Evolutionary conservation across 1,140 invertebrate species (phyloP), one percentile per base, ranked within the genome.

Genomic region (Antheraea pernyi): DNA sequence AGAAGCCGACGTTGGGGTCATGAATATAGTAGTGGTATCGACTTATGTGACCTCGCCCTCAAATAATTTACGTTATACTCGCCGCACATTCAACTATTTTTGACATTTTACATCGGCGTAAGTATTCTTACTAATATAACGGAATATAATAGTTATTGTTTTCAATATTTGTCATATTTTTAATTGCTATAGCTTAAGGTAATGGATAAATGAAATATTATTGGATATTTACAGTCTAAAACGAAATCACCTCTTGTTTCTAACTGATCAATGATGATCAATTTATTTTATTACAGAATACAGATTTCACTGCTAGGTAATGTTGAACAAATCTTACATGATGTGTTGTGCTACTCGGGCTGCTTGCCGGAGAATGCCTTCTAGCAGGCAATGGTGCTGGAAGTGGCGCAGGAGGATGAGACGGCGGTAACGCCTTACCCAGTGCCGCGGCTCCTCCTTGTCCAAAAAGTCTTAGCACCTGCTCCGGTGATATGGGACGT

Each of bases 401-500:
- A 61, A 87, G 71, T 16, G 89, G 87, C 30, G 91, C 81, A 61
- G 75, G 85, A 7, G 85, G 83, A 62, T 89, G 88, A 42, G 89
- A 86, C n/a, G 87, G 86, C 42, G 86, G 85, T 64, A 88, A 81
- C 0, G 88, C 88, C 67, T 88, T 87, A 72, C 86, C 79, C 80
- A 91, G 75, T 80, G 86, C 85, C 79, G 93, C 79, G 60, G 86
- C 82, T 68, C 89, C 84, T 67, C 89, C 91, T 73, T 93, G 93
- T 64, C 95, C 94, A 80, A 95, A 95, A 82, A 95, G 86, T 68
- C 94, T 91, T 69, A 96, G 93, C 81, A 96, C 96, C 89, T 97
- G 96, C 93, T 97, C 96, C 65, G 96, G 96, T 19, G 96, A 96
- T 67, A 97, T 96, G 59, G 96, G 93, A 79, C 95, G 86, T 92